Evolutionary conservation across 1,140 invertebrate genomes (phyloP).

Genomic region (Pseudomyrmex flavicornis): DNA sequence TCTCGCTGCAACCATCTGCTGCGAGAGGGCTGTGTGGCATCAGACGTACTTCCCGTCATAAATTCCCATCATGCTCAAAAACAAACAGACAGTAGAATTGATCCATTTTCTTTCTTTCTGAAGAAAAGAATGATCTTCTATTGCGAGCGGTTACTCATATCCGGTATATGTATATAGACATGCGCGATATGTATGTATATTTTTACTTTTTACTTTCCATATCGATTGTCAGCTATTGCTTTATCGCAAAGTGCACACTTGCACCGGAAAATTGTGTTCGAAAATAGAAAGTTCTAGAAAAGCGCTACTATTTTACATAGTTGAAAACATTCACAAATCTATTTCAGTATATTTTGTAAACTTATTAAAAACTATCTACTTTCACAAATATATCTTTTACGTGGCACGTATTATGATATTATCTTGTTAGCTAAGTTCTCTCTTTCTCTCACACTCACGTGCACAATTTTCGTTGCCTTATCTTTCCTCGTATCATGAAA

Average conservation of each 20-base stretch:
- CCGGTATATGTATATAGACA: not conserved
- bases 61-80: conserved; percentile 71
- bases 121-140: conserved; percentile 44
- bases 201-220: too few relatives aligned
- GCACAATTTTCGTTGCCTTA: not conserved
- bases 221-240: conserved; percentile 15
- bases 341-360: too few relatives aligned
- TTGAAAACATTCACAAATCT: too few relatives aligned
- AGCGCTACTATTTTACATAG: not conserved
- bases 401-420: not conserved
- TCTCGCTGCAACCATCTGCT: conserved; percentile 62
- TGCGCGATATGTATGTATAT: not conserved
- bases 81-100: conserved; percentile 72
- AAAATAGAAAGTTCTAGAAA: not conserved
- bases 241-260: not conserved
- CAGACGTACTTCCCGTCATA: conserved; percentile 58
- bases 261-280: not conserved
- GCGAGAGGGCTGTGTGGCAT: not conserved
- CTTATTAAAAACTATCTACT: too few relatives aligned
- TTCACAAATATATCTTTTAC: not conserved
- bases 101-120: conserved; percentile 65
- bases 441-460: too few relatives aligned
- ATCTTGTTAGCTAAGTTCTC: not conserved
- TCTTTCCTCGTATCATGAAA: not conserved
- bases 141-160: not conserved